phyloP scores from a whole-genome alignment of 2,797 vertebrate genomes.

The Anisognathus igniventris region DNA sequence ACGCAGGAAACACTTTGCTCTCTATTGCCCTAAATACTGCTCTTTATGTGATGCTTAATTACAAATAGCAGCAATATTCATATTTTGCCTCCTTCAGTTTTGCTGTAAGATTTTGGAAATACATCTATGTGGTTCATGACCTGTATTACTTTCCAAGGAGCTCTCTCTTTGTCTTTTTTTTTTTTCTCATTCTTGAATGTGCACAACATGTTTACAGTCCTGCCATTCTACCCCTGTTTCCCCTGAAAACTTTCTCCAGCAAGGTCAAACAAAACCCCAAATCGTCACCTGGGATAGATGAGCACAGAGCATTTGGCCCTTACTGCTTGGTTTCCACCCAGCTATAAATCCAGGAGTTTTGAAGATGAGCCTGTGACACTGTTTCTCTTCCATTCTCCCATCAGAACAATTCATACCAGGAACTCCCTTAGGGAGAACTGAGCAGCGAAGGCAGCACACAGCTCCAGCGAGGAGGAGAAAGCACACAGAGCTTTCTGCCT shows the following conservation, averaged over 20 bases:
- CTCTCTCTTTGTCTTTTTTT: neutral
- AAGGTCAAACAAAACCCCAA: neutral
- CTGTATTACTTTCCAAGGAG: neutral
- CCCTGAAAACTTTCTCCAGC: neutral
- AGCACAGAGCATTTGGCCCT: neutral
- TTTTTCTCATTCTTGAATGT: neutral
- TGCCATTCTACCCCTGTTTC: neutral
- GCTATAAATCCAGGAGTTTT: neutral
- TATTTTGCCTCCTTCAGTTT: neutral
- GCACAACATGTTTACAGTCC: neutral
- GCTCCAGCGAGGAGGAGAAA: neutral
- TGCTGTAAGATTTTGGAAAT: neutral
- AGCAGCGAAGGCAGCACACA: fast-evolving
- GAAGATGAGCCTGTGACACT: neutral
- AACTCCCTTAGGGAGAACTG: neutral
- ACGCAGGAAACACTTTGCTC: neutral
- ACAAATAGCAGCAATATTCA: neutral
- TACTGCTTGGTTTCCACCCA: neutral
- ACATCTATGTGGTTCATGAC: neutral
- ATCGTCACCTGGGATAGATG: fast-evolving
- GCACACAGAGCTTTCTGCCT: neutral
- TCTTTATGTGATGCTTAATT: neutral
- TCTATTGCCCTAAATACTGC: neutral
- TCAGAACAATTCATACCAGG: neutral
- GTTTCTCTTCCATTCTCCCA: neutral